These are phyloP conservation scores for Drosophila robusta DNA, from an alignment of 2,888 invertebrate genomes.

Conservation along the genomic window DNA sequence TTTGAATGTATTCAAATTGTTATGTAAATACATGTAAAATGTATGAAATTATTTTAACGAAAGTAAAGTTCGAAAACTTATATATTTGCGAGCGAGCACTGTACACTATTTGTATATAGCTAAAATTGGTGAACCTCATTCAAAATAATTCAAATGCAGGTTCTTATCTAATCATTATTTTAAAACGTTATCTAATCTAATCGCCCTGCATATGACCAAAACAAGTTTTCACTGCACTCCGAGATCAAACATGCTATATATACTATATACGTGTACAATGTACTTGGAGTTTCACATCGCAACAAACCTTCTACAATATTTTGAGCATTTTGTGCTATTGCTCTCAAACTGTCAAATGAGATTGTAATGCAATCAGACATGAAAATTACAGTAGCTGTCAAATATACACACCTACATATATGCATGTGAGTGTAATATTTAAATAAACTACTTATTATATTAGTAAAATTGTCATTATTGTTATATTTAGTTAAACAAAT, in stretches of 20 bases:
- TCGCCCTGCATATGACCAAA: constrained; percentile 18
- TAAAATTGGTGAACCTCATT: constrained; percentile 9
- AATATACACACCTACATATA: neutral
- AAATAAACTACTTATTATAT: constrained; percentile 11
- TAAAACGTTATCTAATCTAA: constrained; percentile 39
- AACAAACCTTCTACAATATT: neutral
- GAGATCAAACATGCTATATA: constrained; percentile 11
- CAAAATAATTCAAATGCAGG: constrained; percentile 24
- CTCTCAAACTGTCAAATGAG: constrained; percentile 40
- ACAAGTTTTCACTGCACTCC: constrained; percentile 21
- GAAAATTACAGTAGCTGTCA: constrained; percentile 51
- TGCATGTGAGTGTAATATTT: constrained; percentile 1
- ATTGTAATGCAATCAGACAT: constrained; percentile 58
- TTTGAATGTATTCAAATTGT: no score
- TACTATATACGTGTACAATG: neutral
- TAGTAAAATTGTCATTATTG: constrained; percentile 18
- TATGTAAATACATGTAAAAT: no score
- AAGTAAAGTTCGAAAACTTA: no score
- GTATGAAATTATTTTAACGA: no score
- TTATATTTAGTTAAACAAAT: constrained; percentile 1
- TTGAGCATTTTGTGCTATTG: constrained; percentile 24
- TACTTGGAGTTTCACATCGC: neutral
- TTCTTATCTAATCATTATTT: constrained; percentile 46
- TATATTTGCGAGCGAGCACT: neutral
- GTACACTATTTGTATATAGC: neutral